phyloP scores from a whole-genome alignment of 2,113 vertebrate species.

The Dendrocopos noguchii region DNA sequence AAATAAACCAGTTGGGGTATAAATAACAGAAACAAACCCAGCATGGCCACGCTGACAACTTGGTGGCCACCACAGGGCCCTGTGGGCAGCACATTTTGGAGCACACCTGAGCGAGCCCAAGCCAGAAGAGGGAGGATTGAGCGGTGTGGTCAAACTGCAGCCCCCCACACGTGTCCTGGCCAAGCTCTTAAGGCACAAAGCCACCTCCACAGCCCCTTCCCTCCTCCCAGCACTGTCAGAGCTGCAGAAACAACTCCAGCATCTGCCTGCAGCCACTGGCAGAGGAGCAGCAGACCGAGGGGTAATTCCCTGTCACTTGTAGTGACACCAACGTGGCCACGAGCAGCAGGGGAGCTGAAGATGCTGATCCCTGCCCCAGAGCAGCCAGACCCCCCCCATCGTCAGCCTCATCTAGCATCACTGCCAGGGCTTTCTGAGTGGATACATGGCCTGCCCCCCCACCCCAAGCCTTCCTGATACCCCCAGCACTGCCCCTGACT shows the following conservation, averaged over 20 bases:
- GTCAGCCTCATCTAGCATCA: background rate
- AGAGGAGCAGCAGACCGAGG: background rate
- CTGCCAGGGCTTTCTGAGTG: background rate
- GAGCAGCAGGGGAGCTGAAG: background rate
- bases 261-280: background rate
- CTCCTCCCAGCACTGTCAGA: background rate
- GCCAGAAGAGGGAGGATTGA: accelerated
- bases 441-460: background rate
- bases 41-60: accelerated
- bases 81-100: background rate
- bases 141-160: accelerated
- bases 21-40: background rate
- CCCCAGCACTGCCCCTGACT: too few relatives aligned
- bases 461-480: background rate
- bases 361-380: background rate
- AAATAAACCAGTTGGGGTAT: background rate
- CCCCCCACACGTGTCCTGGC: background rate
- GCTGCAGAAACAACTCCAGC: background rate
- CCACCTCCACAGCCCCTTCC: background rate
- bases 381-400: too few relatives aligned
- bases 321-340: background rate
- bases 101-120: accelerated
- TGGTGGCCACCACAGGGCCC: background rate
- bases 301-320: background rate
- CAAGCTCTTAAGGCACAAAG: too few relatives aligned